Percentiles rank a stretch among this genome's conserved stretches.
These are phyloP conservation scores for Drosophila kanekoi DNA, from an alignment of 2,888 invertebrate species.

Conservation along the genomic window DNA sequence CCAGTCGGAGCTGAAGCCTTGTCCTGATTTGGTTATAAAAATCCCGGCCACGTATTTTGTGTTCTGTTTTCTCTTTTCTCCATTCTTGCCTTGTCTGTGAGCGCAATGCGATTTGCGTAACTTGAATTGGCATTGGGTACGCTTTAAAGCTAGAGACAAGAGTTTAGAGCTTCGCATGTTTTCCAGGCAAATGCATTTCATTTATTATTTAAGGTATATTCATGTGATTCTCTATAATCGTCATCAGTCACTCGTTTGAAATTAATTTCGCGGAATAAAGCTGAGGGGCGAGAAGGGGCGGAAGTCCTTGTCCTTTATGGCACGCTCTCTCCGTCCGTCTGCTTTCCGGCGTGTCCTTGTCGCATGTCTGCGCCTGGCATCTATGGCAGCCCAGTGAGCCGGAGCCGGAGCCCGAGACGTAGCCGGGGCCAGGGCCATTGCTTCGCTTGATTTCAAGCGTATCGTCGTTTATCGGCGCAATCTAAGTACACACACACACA, in stretches of 20 bases:
- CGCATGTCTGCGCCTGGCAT: constrained; percentile 55
- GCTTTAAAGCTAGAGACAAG: constrained; percentile 34
- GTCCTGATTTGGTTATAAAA: constrained; percentile 80
- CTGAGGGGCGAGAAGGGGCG: constrained; percentile 10
- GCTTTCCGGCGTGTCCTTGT: constrained; percentile 28
- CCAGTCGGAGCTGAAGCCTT: constrained; percentile 22
- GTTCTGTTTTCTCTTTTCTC: constrained; percentile 9
- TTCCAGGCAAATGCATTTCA: constrained; percentile 60
- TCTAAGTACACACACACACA: constrained; percentile 22
- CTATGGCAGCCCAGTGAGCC: constrained; percentile 24
- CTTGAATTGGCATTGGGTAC: constrained; percentile 9
- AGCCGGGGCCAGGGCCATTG: constrained; percentile 22
- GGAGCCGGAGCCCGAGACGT: constrained; percentile 7
- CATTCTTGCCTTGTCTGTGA: constrained; percentile 10
- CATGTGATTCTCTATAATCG: constrained; percentile 44
- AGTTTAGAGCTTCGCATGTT: constrained; percentile 19
- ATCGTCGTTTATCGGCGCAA: constrained; percentile 62
- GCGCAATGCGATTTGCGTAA: constrained; percentile 24
- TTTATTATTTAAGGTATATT: constrained; percentile 56
- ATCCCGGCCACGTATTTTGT: constrained; percentile 69
- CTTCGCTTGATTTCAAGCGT: constrained; percentile 63
- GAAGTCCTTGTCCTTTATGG: not conserved
- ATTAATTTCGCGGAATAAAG: constrained; percentile 74
- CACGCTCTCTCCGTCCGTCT: not conserved
- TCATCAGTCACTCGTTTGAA: constrained; percentile 69